phyloP scores from a whole-genome alignment of 2,888 invertebrate species.

The Ypsolopha scabrella region DNA sequence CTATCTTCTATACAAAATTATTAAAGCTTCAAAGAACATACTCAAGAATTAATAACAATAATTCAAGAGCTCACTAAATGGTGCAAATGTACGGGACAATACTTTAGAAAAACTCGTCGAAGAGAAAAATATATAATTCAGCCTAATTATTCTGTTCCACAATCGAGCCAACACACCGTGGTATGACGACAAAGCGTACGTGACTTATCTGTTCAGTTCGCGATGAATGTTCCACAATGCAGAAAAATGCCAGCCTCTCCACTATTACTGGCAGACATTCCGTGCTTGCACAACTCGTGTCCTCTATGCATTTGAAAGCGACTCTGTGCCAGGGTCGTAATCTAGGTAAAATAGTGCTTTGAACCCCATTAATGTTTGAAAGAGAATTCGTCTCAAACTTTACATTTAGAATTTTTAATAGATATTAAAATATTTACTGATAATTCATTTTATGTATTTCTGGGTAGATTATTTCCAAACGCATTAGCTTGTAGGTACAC shows the following conservation, averaged over 20 bases:
- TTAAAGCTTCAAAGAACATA: no score
- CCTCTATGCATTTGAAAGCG: slow-evolving; percentile 24
- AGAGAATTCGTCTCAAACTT: background rate
- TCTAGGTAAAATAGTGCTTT: background rate
- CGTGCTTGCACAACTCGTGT: slow-evolving; percentile 1
- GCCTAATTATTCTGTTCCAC: background rate
- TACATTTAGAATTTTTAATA: no score
- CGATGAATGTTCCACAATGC: slow-evolving; percentile 39
- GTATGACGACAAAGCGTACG: slow-evolving; percentile 21
- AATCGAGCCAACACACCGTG: background rate
- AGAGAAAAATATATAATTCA: no score
- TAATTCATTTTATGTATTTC: no score
- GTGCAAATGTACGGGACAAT: no score
- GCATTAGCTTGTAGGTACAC: no score
- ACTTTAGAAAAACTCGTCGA: no score
- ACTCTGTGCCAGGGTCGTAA: background rate
- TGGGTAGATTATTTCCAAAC: no score
- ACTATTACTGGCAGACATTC: slow-evolving; percentile 3
- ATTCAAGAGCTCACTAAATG: no score
- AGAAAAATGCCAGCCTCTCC: slow-evolving; percentile 26
- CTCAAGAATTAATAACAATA: no score
- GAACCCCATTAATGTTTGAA: background rate
- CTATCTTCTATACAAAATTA: no score
- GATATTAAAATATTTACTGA: no score
- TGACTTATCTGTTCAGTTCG: slow-evolving; percentile 48